These are phyloP conservation scores for Bombus confusus DNA, from an alignment of 1,140 invertebrate species.

Conservation along the genomic window DNA sequence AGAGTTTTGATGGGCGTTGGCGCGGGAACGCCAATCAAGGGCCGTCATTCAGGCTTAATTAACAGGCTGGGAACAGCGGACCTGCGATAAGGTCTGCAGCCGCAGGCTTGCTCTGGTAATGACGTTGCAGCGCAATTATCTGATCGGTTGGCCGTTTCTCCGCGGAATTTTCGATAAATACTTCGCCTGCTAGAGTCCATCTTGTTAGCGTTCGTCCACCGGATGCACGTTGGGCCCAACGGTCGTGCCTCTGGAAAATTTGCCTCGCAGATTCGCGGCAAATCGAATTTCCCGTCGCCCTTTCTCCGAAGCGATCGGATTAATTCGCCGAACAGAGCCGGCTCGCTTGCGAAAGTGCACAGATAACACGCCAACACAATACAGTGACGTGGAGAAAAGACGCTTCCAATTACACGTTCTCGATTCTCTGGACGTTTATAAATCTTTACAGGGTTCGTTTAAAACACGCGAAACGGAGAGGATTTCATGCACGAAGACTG, in stretches of 20 bases:
- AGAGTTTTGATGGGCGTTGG: conserved; percentile 23
- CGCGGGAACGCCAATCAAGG: conserved; percentile 41
- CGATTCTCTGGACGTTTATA: not conserved
- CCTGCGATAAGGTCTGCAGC: conserved; percentile 32
- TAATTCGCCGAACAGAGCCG: conserved; percentile 3
- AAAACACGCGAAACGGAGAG: not conserved
- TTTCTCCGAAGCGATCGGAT: conserved; percentile 16
- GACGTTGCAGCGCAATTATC: conserved; percentile 47
- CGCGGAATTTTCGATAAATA: conserved; percentile 37
- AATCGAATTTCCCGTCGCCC: conserved; percentile 24
- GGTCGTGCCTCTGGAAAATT: conserved; percentile 1
- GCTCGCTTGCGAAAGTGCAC: not conserved
- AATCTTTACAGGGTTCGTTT: not conserved
- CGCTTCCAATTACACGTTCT: not conserved
- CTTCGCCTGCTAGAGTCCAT: not conserved
- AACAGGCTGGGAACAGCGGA: conserved; percentile 29
- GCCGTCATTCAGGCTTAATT: conserved; percentile 53
- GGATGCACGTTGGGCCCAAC: no score
- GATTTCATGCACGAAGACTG: no score
- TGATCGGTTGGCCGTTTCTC: conserved; percentile 33
- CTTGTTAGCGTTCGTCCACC: conserved; percentile 13
- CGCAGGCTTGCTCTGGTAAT: conserved; percentile 43
- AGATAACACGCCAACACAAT: not conserved
- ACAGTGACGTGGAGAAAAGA: not conserved
- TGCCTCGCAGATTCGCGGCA: not conserved